Base-by-base conservation (phyloP, 2,113 vertebrate species). In the Peromyscus maniculatus region DNA sequence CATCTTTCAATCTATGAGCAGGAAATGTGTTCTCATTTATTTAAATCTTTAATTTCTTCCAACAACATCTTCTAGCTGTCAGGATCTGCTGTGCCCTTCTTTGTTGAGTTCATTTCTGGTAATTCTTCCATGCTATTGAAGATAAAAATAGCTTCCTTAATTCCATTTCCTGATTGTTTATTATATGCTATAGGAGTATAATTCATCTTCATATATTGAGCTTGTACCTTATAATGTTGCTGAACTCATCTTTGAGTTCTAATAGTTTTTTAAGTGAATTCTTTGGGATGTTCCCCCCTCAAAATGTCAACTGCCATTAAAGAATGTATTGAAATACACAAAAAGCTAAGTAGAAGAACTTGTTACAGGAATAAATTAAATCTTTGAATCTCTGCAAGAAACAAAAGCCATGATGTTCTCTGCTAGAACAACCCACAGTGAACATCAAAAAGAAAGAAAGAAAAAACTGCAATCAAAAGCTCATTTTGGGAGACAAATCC, bases 41-140 rank as follows among this genome's bases (percentile, higher is more conserved):
- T 87, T 95, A 87, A 52, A 33, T 88, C 64, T 92, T 92, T 72
- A 88, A 92, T 92, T 92, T 87, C 69, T 77, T 91, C 79, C 55
- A 88, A 57, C 36, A 75, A 39, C 71, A 64, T 62, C n/a, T 72
- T 87, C 15, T 82, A 80, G 43, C 31, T 82, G 80, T 71, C 64
- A 79, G 31, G 21, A 49, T 71, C 55, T 49, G 17, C 67, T 33
- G 31, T 64, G 3, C 12, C n/a, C 64, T 88, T 28, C 39, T 59
- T 62, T 87, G 28, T 79, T 79, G 62, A 95, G 36, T 59, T 92
- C 69, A 92, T 80, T 92, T 6, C 24, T 39, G 11, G 39, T 49
- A 69, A 77, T 91, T 86, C 21, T 67, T 80, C 52, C 36, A 95
- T 80, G 16, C n/a, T 89, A 46, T 82, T 75, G 36, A 4, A 46